A percentile compares a stretch with the other conserved stretches of the same genome.
Evolutionary conservation across 2,888 invertebrate genomes (phyloP).

Genomic region (Flexamia atlantica): DNA sequence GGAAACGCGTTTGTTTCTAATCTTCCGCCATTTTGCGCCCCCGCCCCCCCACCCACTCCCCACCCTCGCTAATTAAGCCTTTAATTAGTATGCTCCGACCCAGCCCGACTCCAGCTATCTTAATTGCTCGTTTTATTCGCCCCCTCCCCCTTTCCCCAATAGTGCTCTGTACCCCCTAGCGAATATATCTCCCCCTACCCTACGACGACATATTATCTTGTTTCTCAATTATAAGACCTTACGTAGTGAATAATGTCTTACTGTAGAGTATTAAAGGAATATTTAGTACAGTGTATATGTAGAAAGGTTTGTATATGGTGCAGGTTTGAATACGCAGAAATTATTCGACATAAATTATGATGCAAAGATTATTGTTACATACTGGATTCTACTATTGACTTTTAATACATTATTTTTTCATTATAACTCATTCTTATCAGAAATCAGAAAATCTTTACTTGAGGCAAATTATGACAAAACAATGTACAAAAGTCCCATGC

Average conservation of each 20-base stretch:
- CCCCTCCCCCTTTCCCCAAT: constrained; percentile 13
- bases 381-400: too few species aligned
- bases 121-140: constrained; percentile 57
- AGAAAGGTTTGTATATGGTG: too few species aligned
- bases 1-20: constrained; percentile 61
- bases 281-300: too few species aligned
- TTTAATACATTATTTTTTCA: too few species aligned
- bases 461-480: too few species aligned
- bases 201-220: constrained; percentile 56
- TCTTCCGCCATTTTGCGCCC: constrained; percentile 61
- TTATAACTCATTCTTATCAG: too few species aligned
- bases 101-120: constrained; percentile 57
- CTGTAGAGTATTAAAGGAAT: too few species aligned
- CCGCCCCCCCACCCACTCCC: constrained; percentile 34
- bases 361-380: too few species aligned
- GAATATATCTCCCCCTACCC: constrained; percentile 57
- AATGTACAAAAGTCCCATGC: too few species aligned
- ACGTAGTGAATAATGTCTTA: neutral
- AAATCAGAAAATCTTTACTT: too few species aligned
- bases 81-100: constrained; percentile 62
- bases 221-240: constrained; percentile 28
- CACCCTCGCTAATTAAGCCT: constrained; percentile 55
- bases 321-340: too few species aligned
- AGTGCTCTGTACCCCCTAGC: constrained; percentile 18
- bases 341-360: too few species aligned